A percentile compares a stretch with the other conserved stretches of the same genome.
Conservation (phyloP, 2,797 vertebrate species). For the Ibycter americanus region DNA sequence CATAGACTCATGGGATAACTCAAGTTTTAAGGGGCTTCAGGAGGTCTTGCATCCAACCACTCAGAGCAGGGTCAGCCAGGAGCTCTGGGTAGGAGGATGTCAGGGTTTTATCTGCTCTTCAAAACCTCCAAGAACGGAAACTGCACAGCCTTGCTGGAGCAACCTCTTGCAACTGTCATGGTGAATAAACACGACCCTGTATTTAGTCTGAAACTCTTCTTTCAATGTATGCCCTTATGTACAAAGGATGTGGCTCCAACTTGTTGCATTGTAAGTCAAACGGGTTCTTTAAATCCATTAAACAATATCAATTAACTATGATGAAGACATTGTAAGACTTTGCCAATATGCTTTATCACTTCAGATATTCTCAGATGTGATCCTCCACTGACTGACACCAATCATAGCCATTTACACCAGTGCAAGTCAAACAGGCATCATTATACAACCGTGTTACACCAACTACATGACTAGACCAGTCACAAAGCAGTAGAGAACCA, state of each 20-base stretch:
- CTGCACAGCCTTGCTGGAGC: neutral
- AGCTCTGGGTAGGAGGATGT: neutral
- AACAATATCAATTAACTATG: neutral
- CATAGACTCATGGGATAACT: neutral
- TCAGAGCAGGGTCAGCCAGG: neutral
- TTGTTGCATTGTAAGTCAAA: neutral
- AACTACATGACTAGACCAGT: neutral
- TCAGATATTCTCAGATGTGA: neutral
- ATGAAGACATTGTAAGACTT: neutral
- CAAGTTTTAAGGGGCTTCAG: neutral
- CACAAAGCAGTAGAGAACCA: neutral
- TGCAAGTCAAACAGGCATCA: neutral
- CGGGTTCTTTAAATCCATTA: neutral
- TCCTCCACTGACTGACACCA: neutral
- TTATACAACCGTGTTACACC: neutral
- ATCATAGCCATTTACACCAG: neutral
- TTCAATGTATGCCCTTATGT: neutral
- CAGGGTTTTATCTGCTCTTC: neutral
- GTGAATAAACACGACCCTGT: neutral
- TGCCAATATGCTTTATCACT: neutral
- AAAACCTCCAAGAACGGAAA: neutral
- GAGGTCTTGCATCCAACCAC: neutral
- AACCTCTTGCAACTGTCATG: neutral
- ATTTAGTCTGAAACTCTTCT: neutral
- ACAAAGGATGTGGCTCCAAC: neutral